Base-by-base conservation (phyloP, 2,797 vertebrate species). In the Rhinophrynus dorsalis region DNA sequence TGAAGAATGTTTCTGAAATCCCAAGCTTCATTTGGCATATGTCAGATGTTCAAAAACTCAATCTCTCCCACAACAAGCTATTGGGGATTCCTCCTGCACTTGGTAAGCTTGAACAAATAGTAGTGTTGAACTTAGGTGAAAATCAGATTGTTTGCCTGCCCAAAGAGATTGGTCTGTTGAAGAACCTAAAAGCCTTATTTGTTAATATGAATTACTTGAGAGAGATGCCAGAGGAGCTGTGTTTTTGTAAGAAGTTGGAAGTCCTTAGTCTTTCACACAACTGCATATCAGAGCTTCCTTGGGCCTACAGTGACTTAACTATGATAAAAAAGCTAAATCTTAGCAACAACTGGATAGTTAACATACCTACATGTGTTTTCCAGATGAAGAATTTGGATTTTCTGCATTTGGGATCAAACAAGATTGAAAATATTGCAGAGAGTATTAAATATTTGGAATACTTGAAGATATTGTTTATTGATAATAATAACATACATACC, bases 261-360 rank as follows among this genome's bases (percentile, higher is more conserved):
- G 95, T 99, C 21, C 80, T 98, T 67, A 97, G 94, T 72, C 52
- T 96, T 64, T 95, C 95, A 0, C 92, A 95, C 79, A 98, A 98
- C 79, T 81, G 85, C 67, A 78, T 98, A 40, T 86, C 89, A 0
- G 86, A 90, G 2, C 86, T 98, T 21, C 96, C 96, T 0, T 73
- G 83, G 23, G 87, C 86, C 33, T 84, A 95, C 3, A 85, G 87
- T 0, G 86, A 90, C 6, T 83, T 98, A 74, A 87, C 78, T 4
- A 80, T 70, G 1, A 80, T 98, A 37, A 85, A 72, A 76, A 96
- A 97, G 55, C 86, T 98, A 68, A 97, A 97, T 79, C 88, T 97
- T 23, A 98, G 95, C 71, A 89, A 95, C 84, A 98, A 98, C 75
- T 75, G 20, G 12, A 90, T 97, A 0, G 10, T 55, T 0, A 92